Conservation (phyloP, 2,888 invertebrate species). For the Amorpha juglandis region DNA sequence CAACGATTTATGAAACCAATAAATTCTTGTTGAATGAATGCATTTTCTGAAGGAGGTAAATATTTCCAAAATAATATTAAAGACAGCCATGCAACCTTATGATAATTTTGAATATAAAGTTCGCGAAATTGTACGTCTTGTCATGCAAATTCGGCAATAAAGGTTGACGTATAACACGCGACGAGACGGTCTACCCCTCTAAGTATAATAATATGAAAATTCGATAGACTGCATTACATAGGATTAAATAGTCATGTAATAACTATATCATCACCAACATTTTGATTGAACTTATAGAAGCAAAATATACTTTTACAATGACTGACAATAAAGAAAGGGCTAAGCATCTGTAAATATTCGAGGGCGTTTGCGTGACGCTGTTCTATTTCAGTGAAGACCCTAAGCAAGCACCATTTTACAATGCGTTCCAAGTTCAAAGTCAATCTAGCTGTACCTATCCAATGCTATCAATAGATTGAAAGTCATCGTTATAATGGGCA, state of each 20-base stretch:
- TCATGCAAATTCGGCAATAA: conserved; percentile 59
- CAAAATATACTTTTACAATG: background rate
- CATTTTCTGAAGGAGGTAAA: background rate
- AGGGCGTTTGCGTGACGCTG: conserved; percentile 43
- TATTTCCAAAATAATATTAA: conserved; percentile 17
- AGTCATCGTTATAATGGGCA: conserved; percentile 4
- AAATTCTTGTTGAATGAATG: background rate
- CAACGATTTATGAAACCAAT: background rate
- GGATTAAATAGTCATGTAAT: too few species aligned
- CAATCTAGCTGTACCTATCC: conserved; percentile 40
- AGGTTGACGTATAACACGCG: conserved; percentile 55
- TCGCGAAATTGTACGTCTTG: conserved; percentile 56
- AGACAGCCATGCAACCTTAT: conserved; percentile 48
- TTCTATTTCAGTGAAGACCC: conserved; percentile 41
- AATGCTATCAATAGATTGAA: conserved; percentile 25
- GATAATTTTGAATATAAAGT: conserved; percentile 44
- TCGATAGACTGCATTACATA: too few species aligned
- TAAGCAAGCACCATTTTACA: conserved; percentile 43
- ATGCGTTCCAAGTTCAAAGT: conserved; percentile 43
- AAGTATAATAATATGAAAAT: background rate
- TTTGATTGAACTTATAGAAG: background rate
- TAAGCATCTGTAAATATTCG: conserved; percentile 25
- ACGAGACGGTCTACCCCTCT: conserved; percentile 51
- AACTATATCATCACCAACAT: too few species aligned
- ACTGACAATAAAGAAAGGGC: background rate